Evolutionary conservation across 2,888 invertebrate species (phyloP), one percentile per base, ranked within the genome.

Genomic region (Synanthedon formicaeformis): DNA sequence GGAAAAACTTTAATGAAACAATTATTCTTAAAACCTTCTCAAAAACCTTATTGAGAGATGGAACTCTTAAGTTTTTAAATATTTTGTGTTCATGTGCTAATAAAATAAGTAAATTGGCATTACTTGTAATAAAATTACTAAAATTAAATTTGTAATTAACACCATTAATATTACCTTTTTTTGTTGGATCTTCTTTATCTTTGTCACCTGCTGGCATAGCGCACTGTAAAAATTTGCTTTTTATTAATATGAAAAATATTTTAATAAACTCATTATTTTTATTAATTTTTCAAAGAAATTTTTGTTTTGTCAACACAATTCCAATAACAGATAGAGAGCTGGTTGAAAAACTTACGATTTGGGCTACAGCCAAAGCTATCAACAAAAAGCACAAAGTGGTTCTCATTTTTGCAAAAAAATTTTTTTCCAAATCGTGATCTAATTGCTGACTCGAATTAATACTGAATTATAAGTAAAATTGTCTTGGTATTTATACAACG

Each of bases 311-410:
- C 8, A 8, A 34, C 8, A 8, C 10, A 10, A 34, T 34, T 34
- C 34, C 10, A 34, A 34, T 34, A 10, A 34, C 10, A 2, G 34
- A 10, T 34, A 23, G 5, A 23, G 5, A 12, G 18, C 6, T 52
- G 48, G 10, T 6, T 12, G 41, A 50, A 50, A 41, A 18, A 52
- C 57, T 56, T 48, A 57, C 57, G 45, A 52, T 51, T n/a, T 52
- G 54, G n/a, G 50, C 51, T n/a, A 54, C 53, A 13, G 55, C 40
- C 11, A 50, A 50, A 1, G 52, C 54, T 18, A 57, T n/a, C 11
- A 54, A 8, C 11, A 57, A 49, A 13, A 56, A 14, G 8, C 51
- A 54, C 34, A 56, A 10, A 41, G 52, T 50, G 50, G 40, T 51
- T 27, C 18, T 56, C 56, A 56, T 56, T n/a, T 40, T 52, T 49